Percentiles rank a stretch among this genome's conserved stretches.
Evolutionary conservation across 2,888 invertebrate genomes (phyloP).

Genomic region (Brenthis ino): DNA sequence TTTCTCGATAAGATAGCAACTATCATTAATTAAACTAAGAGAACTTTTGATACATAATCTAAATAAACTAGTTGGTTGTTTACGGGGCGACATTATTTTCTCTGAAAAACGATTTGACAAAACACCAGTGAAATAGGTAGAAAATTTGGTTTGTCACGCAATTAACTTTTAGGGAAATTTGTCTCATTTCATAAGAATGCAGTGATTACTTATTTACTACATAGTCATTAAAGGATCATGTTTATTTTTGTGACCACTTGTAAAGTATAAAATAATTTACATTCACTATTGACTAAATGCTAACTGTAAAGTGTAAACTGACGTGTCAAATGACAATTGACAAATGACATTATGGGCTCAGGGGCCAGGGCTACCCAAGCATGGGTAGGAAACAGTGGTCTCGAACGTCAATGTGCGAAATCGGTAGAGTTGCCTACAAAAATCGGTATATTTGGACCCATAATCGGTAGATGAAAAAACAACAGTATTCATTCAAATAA

Average conservation of each 20-base stretch:
- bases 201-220: neutral
- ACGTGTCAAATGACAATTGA: no score
- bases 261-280: neutral
- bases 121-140: constrained; percentile 3
- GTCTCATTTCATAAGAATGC: neutral
- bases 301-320: no score
- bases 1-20: constrained; percentile 72
- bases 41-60: constrained; percentile 68
- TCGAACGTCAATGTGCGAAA: no score
- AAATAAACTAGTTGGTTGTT: constrained; percentile 70
- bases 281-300: no score
- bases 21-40: constrained; percentile 69
- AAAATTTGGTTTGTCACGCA: neutral
- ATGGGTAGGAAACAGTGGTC: no score
- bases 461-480: no score
- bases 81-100: constrained; percentile 68
- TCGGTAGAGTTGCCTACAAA: no score
- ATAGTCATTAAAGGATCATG: neutral
- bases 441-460: no score
- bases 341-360: no score
- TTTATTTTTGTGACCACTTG: constrained; percentile 5
- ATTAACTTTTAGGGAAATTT: neutral
- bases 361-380: no score
- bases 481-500: no score
- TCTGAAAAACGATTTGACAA: constrained; percentile 1